Base-by-base conservation (phyloP, 2,797 vertebrate genomes). In the Notolabrus celidotus region DNA sequence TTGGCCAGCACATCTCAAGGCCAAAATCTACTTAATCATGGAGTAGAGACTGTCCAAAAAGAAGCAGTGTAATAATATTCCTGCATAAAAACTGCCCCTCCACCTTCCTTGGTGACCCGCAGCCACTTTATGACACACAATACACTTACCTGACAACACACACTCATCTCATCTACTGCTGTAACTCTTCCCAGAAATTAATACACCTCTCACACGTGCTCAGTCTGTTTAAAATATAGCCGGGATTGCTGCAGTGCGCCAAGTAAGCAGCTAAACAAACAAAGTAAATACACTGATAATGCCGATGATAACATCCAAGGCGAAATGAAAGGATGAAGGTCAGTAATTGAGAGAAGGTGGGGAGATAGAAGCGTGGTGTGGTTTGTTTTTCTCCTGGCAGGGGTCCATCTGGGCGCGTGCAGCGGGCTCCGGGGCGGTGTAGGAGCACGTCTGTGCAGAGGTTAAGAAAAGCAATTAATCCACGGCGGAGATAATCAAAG, bases 401-500 rank as follows among this genome's bases (percentile, higher is more conserved):
- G 79, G 86, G 85, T 88, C 85, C 83, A 87, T 77, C 71, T 75
- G 85, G 67, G 88, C 80, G 34, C 82, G 74, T 86, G 87, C 67
- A 19, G 88, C 67, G 47, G 77, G 86, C 86, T 88, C 77, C 65
- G 33, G 80, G 79, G 82, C 81, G 69, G 80, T 81, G 84, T 85
- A 55, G 86, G 89, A 90, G 88, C 84, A 80, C 81, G 77, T 74
- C 84, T 89, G 84, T 80, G 85, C 86, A 88, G 84, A 91, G 90
- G 89, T 92, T 92, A 91, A 90, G 89, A 92, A 92, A 93, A 93
- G 90, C 88, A 93, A 93, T 93, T 93, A 93, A 92, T 89, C 82
- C 77, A 76, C 87, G 67, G 85, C 84, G 80, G 86, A 89, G 88
- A 92, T 91, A 92, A 94, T 92, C 92, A 93, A 92, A 93, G 85